Evolutionary conservation across 2,797 vertebrate species (phyloP).

Genomic region (Siniperca scherzeri): DNA sequence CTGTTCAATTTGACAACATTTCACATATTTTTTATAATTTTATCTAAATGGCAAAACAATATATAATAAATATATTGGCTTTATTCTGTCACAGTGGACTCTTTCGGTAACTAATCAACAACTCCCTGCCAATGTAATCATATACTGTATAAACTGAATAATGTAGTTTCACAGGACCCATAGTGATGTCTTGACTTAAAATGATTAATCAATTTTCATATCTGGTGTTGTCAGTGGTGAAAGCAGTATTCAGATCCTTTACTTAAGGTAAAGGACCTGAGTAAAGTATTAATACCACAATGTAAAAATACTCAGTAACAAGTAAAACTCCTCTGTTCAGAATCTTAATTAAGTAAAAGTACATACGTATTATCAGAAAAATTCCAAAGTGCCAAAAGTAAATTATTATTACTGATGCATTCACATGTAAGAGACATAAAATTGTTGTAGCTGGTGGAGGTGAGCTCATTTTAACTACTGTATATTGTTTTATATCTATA

Average conservation of each 20-base stretch:
- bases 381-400: background rate
- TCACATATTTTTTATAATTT: conserved; percentile 17
- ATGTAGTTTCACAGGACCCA: background rate
- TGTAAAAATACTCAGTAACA: background rate
- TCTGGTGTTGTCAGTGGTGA: background rate
- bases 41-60: conserved; percentile 21
- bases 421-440: background rate
- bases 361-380: background rate
- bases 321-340: background rate
- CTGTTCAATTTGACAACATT: conserved; percentile 23
- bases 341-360: background rate
- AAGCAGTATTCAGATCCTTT: background rate
- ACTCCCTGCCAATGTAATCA: background rate
- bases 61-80: background rate
- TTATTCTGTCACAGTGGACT: conserved; percentile 20
- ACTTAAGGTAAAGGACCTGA: background rate
- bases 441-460: background rate
- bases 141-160: background rate
- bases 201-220: background rate
- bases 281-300: background rate
- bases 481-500: background rate
- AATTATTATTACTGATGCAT: background rate
- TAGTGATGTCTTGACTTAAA: background rate
- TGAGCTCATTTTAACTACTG: background rate
- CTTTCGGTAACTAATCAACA: background rate